A percentile compares a stretch with the other conserved stretches of the same genome.
Conservation (phyloP, 2,888 invertebrate species). For the Carcina quercana region DNA sequence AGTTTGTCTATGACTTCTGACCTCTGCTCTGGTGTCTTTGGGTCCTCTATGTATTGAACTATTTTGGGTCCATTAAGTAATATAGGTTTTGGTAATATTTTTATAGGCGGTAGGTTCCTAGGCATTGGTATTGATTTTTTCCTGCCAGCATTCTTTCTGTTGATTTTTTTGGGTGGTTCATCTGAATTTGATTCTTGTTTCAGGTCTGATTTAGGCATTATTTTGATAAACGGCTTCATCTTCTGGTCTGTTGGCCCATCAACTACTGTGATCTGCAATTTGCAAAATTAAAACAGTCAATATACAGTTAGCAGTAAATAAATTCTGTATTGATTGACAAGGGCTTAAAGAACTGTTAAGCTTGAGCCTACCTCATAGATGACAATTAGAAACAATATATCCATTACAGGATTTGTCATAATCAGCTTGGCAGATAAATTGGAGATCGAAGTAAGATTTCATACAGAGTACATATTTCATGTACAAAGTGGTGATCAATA, state of each 20-base stretch:
- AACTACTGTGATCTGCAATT: constrained; percentile 56
- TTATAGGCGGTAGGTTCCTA: constrained; percentile 48
- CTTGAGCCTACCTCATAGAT: no score
- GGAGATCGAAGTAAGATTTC: no score
- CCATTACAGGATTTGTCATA: no score
- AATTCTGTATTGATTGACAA: no score
- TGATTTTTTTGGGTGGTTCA: constrained; percentile 47
- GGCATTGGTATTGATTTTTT: constrained; percentile 47
- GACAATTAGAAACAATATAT: no score
- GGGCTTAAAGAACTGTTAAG: no score
- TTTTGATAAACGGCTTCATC: constrained; percentile 33
- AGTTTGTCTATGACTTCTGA: constrained; percentile 57
- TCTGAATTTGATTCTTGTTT: neutral
- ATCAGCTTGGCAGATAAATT: no score
- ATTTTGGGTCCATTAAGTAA: constrained; percentile 50
- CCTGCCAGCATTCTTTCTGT: constrained; percentile 42
- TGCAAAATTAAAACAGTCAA: no score
- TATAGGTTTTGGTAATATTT: constrained; percentile 62
- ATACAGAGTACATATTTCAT: no score
- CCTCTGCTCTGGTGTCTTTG: constrained; percentile 41
- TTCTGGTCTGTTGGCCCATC: constrained; percentile 38
- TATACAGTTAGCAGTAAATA: no score
- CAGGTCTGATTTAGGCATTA: constrained; percentile 30
- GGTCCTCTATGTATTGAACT: constrained; percentile 51
- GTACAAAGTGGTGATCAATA: no score